Evolutionary conservation across 2,797 vertebrate species (phyloP), one percentile per base, ranked within the genome.

Genomic region (Xenopus petersii): DNA sequence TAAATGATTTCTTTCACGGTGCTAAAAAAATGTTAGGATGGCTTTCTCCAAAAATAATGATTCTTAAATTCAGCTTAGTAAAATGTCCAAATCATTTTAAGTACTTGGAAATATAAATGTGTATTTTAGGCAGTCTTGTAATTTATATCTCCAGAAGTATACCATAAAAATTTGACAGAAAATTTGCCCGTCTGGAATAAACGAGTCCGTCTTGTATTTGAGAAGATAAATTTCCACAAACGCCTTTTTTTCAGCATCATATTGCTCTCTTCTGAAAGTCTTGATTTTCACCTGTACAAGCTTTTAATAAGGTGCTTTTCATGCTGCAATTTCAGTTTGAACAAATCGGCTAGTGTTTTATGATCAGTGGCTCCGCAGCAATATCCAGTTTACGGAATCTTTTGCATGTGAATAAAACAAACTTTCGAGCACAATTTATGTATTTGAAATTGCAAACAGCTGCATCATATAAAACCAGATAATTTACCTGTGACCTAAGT

Each of bases 91-190:
- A 76, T 63, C 15, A 73, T 51, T 64, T 73, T 69, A 59, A 64
- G 71, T 58, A 59, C 59, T n/a, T 62, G 46, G 51, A 56, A 73
- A 67, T 77, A 48, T 56, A 68, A 68, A 64, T 48, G 24, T 33
- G n/a, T 54, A 49, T 73, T 69, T 69, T 64, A 64, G 42, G 33
- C 51, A 58, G 24, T 7, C 24, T 15, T 59, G 30, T 69, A 58
- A 51, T 48, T 73, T 42, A 68, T 64, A 56, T 10, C 63, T 64
- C 30, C 58, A 64, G 33, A 69, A 69, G 30, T 64, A 61, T 58
- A 65, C 61, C 48, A 69, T 74, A 69, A 69, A 69, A 51, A 71
- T 5, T 13, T 71, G 56, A 76, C 68, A 68, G 58, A 68, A 74
- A 69, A 68, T 49, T 11, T 78, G n/a, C n/a, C 21, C 51, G 16